These are phyloP conservation scores for Heliconius hewitsoni DNA, from an alignment of 1,140 invertebrate genomes.

Conservation along the genomic window DNA sequence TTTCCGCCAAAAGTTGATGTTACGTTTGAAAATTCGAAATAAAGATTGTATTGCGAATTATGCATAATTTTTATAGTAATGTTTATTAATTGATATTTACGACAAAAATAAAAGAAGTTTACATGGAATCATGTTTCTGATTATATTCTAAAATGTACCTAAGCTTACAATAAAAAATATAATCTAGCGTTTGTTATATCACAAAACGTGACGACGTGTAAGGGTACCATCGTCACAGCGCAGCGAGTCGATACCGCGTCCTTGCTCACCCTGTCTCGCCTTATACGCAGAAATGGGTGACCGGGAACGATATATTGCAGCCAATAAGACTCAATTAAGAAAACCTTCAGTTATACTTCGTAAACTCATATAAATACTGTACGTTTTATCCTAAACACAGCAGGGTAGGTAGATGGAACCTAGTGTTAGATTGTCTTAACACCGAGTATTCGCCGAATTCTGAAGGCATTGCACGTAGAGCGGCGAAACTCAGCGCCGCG, in stretches of 20 bases:
- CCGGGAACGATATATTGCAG: conserved; percentile 51
- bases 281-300: conserved; percentile 58
- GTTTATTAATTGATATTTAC: neutral
- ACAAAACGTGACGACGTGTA: neutral
- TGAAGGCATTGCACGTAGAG: too few relatives aligned
- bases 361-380: neutral
- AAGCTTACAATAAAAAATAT: neutral
- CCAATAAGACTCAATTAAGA: conserved; percentile 21
- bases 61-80: neutral
- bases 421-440: too few relatives aligned
- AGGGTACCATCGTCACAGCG: conserved; percentile 5
- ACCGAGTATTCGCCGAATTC: too few relatives aligned
- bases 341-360: neutral
- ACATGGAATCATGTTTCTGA: neutral
- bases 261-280: conserved; percentile 50
- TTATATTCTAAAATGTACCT: neutral
- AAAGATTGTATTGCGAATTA: neutral
- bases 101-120: neutral
- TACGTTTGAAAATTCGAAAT: neutral
- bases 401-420: too few relatives aligned
- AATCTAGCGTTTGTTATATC: neutral
- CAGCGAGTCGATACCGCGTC: conserved; percentile 37
- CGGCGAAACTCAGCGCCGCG: too few relatives aligned
- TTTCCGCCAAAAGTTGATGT: neutral
- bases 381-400: neutral